phyloP scores from a whole-genome alignment of 1,140 invertebrate genomes.

The Lamellibrachia luymesi region DNA sequence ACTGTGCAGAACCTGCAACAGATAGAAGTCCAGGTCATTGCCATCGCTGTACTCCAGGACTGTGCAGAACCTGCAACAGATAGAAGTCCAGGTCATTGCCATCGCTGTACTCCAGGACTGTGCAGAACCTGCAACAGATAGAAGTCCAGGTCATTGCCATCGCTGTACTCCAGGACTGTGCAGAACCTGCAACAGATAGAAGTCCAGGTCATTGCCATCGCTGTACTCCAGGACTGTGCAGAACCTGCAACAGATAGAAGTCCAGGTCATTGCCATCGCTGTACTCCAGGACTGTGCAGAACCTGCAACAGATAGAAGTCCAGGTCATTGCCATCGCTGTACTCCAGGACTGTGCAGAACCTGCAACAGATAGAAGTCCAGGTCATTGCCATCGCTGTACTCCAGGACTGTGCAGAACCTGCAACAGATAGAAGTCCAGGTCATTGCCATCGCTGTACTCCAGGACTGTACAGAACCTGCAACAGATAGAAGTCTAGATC shows the following conservation, averaged over 20 bases:
- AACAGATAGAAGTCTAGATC: no score
- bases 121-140: slow-evolving; percentile 92
- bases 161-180: slow-evolving; percentile 99
- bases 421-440: slow-evolving; percentile 94
- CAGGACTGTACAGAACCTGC: slow-evolving; percentile 94
- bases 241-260: slow-evolving; percentile 90
- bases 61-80: slow-evolving; percentile 88
- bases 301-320: slow-evolving; percentile 92
- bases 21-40: slow-evolving; percentile 99
- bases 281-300: slow-evolving; percentile 99
- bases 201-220: slow-evolving; percentile 99
- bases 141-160: slow-evolving; percentile 99
- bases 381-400: slow-evolving; percentile 99
- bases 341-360: slow-evolving; percentile 99
- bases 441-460: slow-evolving; percentile 99
- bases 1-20: slow-evolving; percentile 93
- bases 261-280: slow-evolving; percentile 99
- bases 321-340: slow-evolving; percentile 99
- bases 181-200: slow-evolving; percentile 92
- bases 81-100: slow-evolving; percentile 99
- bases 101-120: slow-evolving; percentile 99
- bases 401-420: slow-evolving; percentile 98
- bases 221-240: slow-evolving; percentile 99
- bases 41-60: slow-evolving; percentile 99
- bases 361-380: slow-evolving; percentile 92